Evolutionary conservation across 2,113 vertebrate species (phyloP).

Genomic region (Podocnemis expansa): DNA sequence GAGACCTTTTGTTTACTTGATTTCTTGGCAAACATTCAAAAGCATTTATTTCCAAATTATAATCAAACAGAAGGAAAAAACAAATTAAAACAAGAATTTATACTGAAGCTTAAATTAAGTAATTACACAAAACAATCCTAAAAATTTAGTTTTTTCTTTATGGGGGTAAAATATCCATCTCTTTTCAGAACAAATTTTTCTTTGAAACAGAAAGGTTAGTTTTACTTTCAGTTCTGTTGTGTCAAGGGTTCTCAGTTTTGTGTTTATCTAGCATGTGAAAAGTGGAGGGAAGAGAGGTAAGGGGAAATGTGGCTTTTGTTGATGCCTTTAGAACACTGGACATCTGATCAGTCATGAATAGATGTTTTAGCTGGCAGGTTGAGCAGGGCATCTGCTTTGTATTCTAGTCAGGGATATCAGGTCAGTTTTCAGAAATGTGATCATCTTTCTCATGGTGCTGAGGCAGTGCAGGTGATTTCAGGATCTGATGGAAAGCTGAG

Average conservation of each 20-base stretch:
- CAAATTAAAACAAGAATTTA: no score
- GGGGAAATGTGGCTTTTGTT: neutral
- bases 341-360: neutral
- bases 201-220: neutral
- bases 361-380: neutral
- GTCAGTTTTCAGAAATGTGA: neutral
- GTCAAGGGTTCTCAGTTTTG: no score
- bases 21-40: neutral
- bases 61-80: neutral
- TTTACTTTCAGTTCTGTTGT: neutral
- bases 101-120: neutral
- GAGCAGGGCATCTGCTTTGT: neutral
- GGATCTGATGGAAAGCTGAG: neutral
- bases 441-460: neutral
- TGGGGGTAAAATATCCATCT: neutral
- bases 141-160: neutral
- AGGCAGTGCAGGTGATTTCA: neutral
- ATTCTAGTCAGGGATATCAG: neutral
- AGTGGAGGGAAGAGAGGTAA: neutral
- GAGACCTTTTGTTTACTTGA: neutral
- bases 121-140: neutral
- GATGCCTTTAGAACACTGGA: neutral
- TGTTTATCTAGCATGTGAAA: neutral
- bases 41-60: neutral
- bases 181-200: neutral